phyloP scores from a whole-genome alignment of 2,797 vertebrate genomes.

The Mus spretus region DNA sequence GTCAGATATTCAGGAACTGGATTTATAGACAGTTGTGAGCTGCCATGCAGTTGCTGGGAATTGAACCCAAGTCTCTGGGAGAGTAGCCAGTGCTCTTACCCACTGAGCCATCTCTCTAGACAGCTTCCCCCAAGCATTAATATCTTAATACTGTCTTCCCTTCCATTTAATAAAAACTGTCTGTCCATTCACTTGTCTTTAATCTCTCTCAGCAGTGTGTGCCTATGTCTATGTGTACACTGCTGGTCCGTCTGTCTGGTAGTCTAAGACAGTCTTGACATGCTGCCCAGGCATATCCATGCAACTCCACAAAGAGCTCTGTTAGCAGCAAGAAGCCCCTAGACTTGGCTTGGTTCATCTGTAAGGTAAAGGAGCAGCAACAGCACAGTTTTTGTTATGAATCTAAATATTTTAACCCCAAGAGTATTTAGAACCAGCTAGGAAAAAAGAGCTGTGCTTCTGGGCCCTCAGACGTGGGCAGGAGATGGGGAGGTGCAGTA shows the following conservation, averaged over 20 bases:
- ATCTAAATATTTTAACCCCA: slow-evolving; percentile 36
- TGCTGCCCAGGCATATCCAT: neutral
- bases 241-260: neutral
- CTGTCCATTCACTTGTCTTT: neutral
- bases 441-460: neutral
- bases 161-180: neutral
- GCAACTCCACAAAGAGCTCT: neutral
- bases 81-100: neutral
- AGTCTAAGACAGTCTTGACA: neutral
- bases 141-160: neutral
- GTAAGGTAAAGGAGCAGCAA: neutral
- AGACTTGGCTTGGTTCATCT: neutral
- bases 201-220: neutral
- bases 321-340: slow-evolving; percentile 4
- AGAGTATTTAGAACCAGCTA: neutral
- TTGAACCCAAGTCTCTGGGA: neutral
- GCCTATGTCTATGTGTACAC: neutral
- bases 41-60: neutral
- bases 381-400: neutral
- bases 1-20: neutral
- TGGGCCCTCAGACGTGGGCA: neutral
- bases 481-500: neutral
- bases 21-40: neutral
- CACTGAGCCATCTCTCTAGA: neutral
- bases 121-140: neutral